Evolutionary conservation across 2,797 vertebrate species (phyloP).

Genomic region (Xerus rutilus): DNA sequence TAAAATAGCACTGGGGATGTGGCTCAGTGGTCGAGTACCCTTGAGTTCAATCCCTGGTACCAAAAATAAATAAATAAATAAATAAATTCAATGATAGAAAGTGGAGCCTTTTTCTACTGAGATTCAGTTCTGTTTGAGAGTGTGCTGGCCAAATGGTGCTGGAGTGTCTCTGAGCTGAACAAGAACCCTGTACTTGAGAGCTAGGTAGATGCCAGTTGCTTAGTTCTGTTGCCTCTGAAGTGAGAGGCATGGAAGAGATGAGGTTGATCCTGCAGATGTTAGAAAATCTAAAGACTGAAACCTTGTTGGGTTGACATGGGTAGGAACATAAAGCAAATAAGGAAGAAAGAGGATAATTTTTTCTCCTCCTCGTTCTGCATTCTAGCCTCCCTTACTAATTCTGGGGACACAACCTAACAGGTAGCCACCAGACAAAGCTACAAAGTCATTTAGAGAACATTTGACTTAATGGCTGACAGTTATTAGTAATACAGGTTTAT

Average conservation of each 20-base stretch:
- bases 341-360: not conserved
- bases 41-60: no score
- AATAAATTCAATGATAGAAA: not conserved
- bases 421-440: not conserved
- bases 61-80: no score
- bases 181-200: not conserved
- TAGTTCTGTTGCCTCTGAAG: not conserved
- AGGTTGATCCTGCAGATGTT: not conserved
- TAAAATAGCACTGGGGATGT: no score
- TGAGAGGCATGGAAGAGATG: not conserved
- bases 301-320: not conserved
- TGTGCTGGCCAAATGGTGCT: no score
- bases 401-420: not conserved
- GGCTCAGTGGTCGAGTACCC: no score
- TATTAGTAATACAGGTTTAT: not conserved
- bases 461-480: not conserved
- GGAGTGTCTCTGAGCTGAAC: not conserved
- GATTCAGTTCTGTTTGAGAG: no score
- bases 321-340: not conserved
- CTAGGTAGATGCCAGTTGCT: rapidly evolving
- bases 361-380: not conserved
- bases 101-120: not conserved
- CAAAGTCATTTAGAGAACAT: not conserved
- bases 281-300: not conserved
- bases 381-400: not conserved